Evolutionary conservation across 2,888 invertebrate species (phyloP).

Genomic region (Scaptomyza polygonia): DNA sequence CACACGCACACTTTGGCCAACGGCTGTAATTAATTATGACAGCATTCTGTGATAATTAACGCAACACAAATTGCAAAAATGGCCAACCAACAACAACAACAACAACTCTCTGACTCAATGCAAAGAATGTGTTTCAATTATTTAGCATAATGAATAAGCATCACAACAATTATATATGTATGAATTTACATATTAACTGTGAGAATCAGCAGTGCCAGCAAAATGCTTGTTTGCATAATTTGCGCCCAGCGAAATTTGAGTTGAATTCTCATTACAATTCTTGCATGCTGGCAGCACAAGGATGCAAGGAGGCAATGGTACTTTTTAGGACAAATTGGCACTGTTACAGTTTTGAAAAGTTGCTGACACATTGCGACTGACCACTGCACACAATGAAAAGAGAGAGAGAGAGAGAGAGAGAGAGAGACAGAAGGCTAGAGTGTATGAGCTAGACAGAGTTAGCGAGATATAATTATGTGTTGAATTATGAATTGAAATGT

Average conservation of each 20-base stretch:
- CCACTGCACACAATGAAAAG: constrained; percentile 8
- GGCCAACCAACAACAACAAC: constrained; percentile 24
- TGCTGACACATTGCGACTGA: constrained; percentile 65
- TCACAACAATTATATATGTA: constrained; percentile 54
- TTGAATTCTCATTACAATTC: constrained; percentile 70
- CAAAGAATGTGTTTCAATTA: constrained; percentile 61
- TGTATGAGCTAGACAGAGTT: constrained; percentile 21
- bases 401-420: not conserved
- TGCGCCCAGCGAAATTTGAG: constrained; percentile 64
- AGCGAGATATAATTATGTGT: constrained; percentile 67
- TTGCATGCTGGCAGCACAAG: constrained; percentile 21
- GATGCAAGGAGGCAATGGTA: constrained; percentile 31
- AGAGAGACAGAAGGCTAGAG: constrained; percentile 6
- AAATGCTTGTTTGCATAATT: constrained; percentile 77
- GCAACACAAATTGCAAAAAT: constrained; percentile 58
- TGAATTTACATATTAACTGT: constrained; percentile 46
- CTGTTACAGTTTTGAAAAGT: constrained; percentile 72
- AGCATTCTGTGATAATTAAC: constrained; percentile 68
- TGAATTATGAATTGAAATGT: constrained; percentile 77
- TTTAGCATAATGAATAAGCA: constrained; percentile 70
- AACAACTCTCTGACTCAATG: constrained; percentile 7
- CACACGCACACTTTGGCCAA: constrained; percentile 14
- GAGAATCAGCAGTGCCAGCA: constrained; percentile 37
- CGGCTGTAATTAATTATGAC: constrained; percentile 48
- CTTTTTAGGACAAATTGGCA: constrained; percentile 71